These are phyloP conservation scores for Leptopilina clavipes DNA, from an alignment of 1,140 invertebrate species.

Conservation along the genomic window DNA sequence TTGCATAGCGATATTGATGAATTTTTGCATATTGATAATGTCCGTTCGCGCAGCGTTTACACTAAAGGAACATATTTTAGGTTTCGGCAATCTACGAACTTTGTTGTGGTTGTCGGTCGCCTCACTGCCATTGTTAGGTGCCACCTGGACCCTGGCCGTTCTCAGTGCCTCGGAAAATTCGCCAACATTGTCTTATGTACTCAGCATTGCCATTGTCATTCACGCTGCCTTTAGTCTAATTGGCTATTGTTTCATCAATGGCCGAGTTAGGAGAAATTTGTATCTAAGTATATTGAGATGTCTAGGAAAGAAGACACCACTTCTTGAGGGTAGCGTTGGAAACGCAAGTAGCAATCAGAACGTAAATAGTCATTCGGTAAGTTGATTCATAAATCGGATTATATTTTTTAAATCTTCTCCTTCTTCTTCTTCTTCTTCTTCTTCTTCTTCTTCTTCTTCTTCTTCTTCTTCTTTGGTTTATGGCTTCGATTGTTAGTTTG, in stretches of 20 bases:
- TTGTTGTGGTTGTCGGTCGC: constrained; percentile 89
- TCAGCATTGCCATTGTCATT: constrained; percentile 81
- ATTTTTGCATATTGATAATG: constrained; percentile 87
- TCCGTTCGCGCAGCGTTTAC: constrained; percentile 93
- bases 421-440: not conserved
- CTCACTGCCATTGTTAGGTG: constrained; percentile 84
- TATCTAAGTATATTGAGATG: constrained; percentile 81
- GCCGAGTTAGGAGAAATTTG: constrained; percentile 83
- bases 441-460: not conserved
- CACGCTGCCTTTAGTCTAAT: constrained; percentile 87
- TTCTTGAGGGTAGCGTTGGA: constrained; percentile 83
- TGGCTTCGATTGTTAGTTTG: not conserved
- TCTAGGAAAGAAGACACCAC: constrained; percentile 89
- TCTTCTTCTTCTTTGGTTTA: not conserved
- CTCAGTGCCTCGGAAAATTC: constrained; percentile 87
- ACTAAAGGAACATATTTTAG: constrained; percentile 91
- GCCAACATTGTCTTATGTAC: constrained; percentile 81
- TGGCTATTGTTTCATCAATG: constrained; percentile 89
- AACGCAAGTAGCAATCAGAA: constrained; percentile 83
- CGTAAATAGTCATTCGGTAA: constrained; percentile 77
- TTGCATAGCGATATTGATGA: constrained; percentile 83
- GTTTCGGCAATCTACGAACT: constrained; percentile 92
- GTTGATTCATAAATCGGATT: too few relatives aligned
- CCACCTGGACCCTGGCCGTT: constrained; percentile 88
- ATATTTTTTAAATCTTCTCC: constrained; percentile 55